These are phyloP conservation scores for Serripes groenlandicus DNA, from an alignment of 2,888 invertebrate genomes.

Conservation along the genomic window DNA sequence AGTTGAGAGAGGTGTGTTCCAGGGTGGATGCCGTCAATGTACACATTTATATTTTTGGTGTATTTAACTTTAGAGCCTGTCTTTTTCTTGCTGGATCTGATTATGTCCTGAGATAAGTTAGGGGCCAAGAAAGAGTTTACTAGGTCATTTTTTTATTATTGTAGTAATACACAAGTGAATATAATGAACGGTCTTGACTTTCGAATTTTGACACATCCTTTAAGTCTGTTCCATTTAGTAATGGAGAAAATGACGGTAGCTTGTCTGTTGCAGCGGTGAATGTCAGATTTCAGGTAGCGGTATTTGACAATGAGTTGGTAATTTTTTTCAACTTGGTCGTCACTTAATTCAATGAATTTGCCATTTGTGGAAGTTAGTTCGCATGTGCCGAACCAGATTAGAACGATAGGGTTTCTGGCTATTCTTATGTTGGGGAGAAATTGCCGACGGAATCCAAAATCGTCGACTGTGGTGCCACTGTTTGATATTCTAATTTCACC, in stretches of 20 bases:
- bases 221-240: background rate
- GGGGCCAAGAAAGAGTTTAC: background rate
- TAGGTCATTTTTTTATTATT: background rate
- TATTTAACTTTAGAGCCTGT: background rate
- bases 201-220: background rate
- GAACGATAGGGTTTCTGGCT: background rate
- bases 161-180: background rate
- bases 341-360: background rate
- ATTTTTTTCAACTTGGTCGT: background rate
- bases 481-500: background rate
- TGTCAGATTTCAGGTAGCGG: background rate
- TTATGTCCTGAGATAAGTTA: background rate
- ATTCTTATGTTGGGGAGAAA: background rate
- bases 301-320: background rate
- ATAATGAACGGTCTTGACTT: background rate
- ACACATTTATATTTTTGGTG: background rate
- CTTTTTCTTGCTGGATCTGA: background rate
- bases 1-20: background rate
- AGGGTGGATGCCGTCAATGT: background rate
- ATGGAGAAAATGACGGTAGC: background rate
- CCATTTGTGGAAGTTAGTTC: background rate
- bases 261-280: background rate
- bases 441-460: background rate
- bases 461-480: background rate
- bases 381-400: background rate